phyloP scores from a whole-genome alignment of 1,140 invertebrate species.

The Drosophila parabipectinata region DNA sequence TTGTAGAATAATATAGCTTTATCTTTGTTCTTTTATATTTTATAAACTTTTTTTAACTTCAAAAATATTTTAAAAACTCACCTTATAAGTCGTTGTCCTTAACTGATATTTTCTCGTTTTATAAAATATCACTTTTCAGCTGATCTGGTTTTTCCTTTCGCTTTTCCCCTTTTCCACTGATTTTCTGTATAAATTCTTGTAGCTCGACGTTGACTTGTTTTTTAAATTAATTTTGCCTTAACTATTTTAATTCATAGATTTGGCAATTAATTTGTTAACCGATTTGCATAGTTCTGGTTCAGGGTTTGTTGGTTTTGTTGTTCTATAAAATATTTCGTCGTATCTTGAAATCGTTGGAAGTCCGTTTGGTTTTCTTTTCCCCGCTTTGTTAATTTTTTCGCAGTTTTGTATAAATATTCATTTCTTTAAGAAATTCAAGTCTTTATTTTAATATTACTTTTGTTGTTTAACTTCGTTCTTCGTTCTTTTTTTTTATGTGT shows the following conservation, averaged over 20 bases:
- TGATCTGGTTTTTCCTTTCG: slow-evolving; percentile 36
- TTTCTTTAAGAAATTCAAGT: slow-evolving; percentile 79
- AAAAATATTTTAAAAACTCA: slow-evolving; percentile 20
- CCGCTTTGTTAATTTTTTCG: slow-evolving; percentile 15
- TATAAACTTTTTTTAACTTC: no score
- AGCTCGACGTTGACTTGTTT: slow-evolving; percentile 45
- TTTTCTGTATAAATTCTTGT: slow-evolving; percentile 65
- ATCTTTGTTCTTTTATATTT: no score
- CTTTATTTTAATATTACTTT: slow-evolving; percentile 47
- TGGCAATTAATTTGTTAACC: slow-evolving; percentile 66
- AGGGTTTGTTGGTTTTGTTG: slow-evolving; percentile 24
- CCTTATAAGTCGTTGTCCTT: slow-evolving; percentile 77
- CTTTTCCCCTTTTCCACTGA: slow-evolving; percentile 12
- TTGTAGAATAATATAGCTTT: no score
- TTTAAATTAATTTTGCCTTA: not conserved
- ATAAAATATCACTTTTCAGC: slow-evolving; percentile 76
- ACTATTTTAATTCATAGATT: slow-evolving; percentile 36
- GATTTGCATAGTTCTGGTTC: slow-evolving; percentile 24
- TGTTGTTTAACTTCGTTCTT: slow-evolving; percentile 37
- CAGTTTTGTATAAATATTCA: slow-evolving; percentile 66
- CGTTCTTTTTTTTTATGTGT: slow-evolving; percentile 39
- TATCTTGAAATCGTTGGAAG: slow-evolving; percentile 80
- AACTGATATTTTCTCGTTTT: slow-evolving; percentile 72
- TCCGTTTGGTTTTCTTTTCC: slow-evolving; percentile 48
- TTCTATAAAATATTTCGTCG: slow-evolving; percentile 75